Base-by-base conservation (phyloP, 2,113 vertebrate genomes). In the Harpagus bidentatus region DNA sequence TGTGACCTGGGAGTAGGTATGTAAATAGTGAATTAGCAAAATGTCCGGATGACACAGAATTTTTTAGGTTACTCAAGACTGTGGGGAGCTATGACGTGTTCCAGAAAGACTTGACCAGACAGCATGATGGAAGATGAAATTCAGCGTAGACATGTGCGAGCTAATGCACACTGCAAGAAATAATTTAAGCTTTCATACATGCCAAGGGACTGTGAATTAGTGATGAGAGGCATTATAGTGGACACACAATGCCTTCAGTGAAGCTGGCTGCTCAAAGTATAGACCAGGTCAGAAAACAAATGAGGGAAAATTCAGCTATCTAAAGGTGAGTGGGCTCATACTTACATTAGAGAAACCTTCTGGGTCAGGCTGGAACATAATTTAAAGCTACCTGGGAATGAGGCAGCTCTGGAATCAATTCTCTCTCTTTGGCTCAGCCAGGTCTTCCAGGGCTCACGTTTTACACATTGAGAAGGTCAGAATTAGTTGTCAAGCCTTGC, bases 81-180 rank as follows among this genome's bases (percentile, higher is more conserved):
- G 95, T 80, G 63, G 96, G 96, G 96, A 96, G 81, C 84, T 97
- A 83, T 80, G 7, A 95, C 52, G 40, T 91, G 93, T 77, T 97
- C 97, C 96, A 96, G 94, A 87, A 97, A 98, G 96, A 97, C 96
- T 91, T 94, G 95, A 85, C 94, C 94, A 97, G 96, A 96, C 94
- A 97, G 97, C 98, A 97, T 93, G 97, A 97, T 97, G 95, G 95
- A 98, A 96, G 96, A 97, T 96, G 96, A 97, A 96, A 97, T 96
- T 97, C 97, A 96, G 90, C 45, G 31, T 91, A 97, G 96, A 97
- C 94, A 93, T 97, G 91, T 95, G 88, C 82, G 96, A 97, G 96
- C 89, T 96, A 97, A 97, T 95, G 96, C 89, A 93, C 93, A 92
- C 52, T 96, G 96, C 93, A 98, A 97, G 95, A 82, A 97, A 97